Percentiles rank a stretch among this genome's conserved stretches.
Conservation (phyloP, 2,888 invertebrate genomes). For the Molanna angustata region DNA sequence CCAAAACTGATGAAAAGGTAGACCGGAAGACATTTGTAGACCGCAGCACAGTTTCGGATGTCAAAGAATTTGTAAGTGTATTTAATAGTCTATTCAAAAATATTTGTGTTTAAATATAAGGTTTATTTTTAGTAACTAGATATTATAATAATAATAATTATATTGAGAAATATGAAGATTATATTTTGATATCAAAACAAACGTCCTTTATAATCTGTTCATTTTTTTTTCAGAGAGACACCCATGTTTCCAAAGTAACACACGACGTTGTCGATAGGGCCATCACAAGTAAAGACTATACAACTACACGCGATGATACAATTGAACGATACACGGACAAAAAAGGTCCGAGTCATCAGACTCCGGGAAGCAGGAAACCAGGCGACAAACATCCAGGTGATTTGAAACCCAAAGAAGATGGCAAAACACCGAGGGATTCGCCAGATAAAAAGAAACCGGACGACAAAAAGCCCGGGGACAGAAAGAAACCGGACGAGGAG, state of each 20-base stretch:
- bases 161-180: too few relatives aligned
- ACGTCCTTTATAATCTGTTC: too few relatives aligned
- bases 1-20: conserved; percentile 52
- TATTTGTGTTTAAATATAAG: background rate
- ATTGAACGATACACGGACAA: conserved; percentile 25
- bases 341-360: conserved; percentile 17
- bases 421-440: conserved; percentile 6
- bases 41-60: conserved; percentile 49
- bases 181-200: too few relatives aligned
- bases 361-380: conserved; percentile 37
- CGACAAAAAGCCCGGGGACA: conserved; percentile 37
- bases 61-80: conserved; percentile 56
- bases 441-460: conserved; percentile 37
- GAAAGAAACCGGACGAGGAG: conserved; percentile 43
- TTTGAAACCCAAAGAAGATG: conserved; percentile 15
- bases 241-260: conserved; percentile 46
- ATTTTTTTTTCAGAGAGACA: conserved; percentile 37
- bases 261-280: conserved; percentile 32
- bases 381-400: conserved; percentile 23
- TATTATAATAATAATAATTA: too few relatives aligned
- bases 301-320: conserved; percentile 50
- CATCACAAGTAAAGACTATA: conserved; percentile 40
- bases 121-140: too few relatives aligned
- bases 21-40: conserved; percentile 54
- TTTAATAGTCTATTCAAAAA: conserved; percentile 1